Evolutionary conservation across 2,888 invertebrate genomes (phyloP).

Genomic region (Harpagoxenus sublaevis): DNA sequence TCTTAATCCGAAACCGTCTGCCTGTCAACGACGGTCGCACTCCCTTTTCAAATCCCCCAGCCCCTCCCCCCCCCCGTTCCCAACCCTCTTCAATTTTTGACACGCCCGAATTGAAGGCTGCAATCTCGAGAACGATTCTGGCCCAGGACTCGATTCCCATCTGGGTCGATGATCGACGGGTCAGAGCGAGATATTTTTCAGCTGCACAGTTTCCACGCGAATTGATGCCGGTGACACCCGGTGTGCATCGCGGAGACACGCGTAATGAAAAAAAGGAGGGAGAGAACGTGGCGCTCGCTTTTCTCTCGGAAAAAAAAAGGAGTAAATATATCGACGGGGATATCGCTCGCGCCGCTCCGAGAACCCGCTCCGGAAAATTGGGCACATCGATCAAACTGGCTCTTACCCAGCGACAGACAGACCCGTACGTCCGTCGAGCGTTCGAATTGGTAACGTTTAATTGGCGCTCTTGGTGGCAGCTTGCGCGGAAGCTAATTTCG

Average conservation of each 20-base stretch:
- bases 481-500: constrained; percentile 53
- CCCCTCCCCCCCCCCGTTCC: neutral
- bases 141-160: constrained; percentile 60
- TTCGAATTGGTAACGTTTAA: constrained; percentile 69
- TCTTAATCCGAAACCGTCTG: constrained; percentile 56
- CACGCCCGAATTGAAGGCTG: constrained; percentile 50
- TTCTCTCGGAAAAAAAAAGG: constrained; percentile 15
- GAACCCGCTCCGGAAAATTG: constrained; percentile 57
- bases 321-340: constrained; percentile 58
- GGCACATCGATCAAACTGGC: constrained; percentile 67
- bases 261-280: constrained; percentile 52
- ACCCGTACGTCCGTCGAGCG: constrained; percentile 50
- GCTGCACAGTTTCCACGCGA: constrained; percentile 58
- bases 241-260: constrained; percentile 46
- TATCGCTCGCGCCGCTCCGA: constrained; percentile 32
- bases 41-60: constrained; percentile 16
- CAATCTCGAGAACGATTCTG: constrained; percentile 49
- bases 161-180: constrained; percentile 55
- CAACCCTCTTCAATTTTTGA: constrained; percentile 60
- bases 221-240: constrained; percentile 59
- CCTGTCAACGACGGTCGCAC: constrained; percentile 42
- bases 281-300: neutral
- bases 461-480: constrained; percentile 60
- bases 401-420: constrained; percentile 48
- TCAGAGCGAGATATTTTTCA: constrained; percentile 63